Evolutionary conservation across 2,797 vertebrate genomes (phyloP).

Genomic region (Rhabdophis nuchalis): DNA sequence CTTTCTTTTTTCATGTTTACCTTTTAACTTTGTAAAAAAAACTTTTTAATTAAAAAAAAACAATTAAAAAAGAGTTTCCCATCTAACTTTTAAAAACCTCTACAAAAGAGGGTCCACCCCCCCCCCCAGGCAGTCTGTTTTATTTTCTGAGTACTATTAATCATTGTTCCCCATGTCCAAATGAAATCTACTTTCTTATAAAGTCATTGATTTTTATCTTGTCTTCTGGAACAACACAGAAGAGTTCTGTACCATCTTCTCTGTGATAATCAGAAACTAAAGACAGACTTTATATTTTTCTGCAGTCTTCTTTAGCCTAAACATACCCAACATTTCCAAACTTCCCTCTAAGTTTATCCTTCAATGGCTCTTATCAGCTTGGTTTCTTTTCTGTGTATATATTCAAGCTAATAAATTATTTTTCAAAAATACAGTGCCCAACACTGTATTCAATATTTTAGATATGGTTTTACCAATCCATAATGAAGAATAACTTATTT

Average conservation of each 20-base stretch:
- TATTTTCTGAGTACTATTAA: background rate
- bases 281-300: background rate
- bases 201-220: background rate
- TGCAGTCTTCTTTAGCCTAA: background rate
- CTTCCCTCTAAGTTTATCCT: background rate
- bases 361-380: background rate
- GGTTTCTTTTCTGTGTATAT: background rate
- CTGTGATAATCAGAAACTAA: background rate
- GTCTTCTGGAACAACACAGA: background rate
- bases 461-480: background rate
- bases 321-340: background rate
- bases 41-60: too few species aligned
- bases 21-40: background rate
- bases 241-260: background rate
- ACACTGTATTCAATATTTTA: background rate
- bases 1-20: background rate
- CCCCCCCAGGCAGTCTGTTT: too few species aligned
- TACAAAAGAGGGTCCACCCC: background rate
- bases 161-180: background rate
- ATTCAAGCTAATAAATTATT: background rate
- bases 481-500: background rate
- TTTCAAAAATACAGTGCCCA: background rate
- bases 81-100: background rate
- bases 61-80: background rate
- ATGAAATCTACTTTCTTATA: background rate